These are phyloP conservation scores for Coreius guichenoti DNA, from an alignment of 2,797 vertebrate species.

Conservation along the genomic window DNA sequence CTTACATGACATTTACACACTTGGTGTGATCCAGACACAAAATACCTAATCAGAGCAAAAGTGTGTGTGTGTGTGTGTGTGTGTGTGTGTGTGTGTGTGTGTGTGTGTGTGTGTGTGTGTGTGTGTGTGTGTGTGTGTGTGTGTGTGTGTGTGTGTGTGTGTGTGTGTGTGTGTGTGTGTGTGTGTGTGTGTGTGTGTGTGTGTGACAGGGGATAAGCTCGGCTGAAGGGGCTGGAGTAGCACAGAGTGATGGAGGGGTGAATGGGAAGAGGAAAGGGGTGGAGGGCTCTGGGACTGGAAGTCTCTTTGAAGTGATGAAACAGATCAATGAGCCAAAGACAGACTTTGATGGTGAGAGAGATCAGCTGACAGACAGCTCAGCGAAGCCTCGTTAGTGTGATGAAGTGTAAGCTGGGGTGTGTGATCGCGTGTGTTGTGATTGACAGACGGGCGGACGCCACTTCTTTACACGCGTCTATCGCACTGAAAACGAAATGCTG, in stretches of 20 bases:
- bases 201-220: constrained; percentile 14
- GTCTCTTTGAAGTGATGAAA: constrained; percentile 60
- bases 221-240: constrained; percentile 19
- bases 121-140: constrained; percentile 13
- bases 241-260: constrained; percentile 29
- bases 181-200: neutral
- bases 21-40: constrained; percentile 28
- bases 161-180: constrained; percentile 21
- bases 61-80: constrained; percentile 8
- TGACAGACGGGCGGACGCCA: neutral
- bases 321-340: constrained; percentile 59
- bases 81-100: constrained; percentile 13
- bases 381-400: constrained; percentile 51
- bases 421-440: constrained; percentile 32
- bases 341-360: constrained; percentile 55
- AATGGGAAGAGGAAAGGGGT: neutral
- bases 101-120: neutral
- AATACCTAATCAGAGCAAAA: constrained; percentile 24
- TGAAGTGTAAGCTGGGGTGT: constrained; percentile 48
- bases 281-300: constrained; percentile 38
- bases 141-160: constrained; percentile 15
- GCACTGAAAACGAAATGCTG: constrained; percentile 7
- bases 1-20: constrained; percentile 12
- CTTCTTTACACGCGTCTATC: neutral
- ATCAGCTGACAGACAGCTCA: constrained; percentile 54